Base-by-base conservation (phyloP, 2,888 invertebrate species). In the Metacarcinus magister region DNA sequence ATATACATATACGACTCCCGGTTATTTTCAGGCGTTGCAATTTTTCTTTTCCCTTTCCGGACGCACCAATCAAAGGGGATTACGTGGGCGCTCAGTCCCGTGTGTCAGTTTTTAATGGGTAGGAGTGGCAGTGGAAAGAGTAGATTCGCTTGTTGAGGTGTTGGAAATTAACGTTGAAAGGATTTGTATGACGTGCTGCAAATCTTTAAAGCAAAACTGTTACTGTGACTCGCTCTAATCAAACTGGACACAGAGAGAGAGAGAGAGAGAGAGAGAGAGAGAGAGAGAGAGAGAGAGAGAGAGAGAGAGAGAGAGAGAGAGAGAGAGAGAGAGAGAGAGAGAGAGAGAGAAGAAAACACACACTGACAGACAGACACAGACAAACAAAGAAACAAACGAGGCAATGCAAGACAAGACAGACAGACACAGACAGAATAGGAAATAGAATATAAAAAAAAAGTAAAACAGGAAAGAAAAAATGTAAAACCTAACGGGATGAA, bases 251-350 rank as follows among this genome's bases (percentile, higher is more conserved):
- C 10, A 54, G 54, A 54, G 54, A 54, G 54, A 54, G 54, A 54
- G 54, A 54, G 54, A 54, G 54, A 54, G 54, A 54, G 54, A 54
- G 54, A 54, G 54, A 54, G 54, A 54, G 54, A 54, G 54, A 54
- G 54, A 54, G 54, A 54, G 54, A 54, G 54, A 54, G 54, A 54
- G 54, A 54, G 54, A 54, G 54, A 54, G 54, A 54, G 54, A 54
- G 54, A 54, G 54, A 54, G 75, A 75, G 75, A 75, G 75, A 75
- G 75, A 75, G 75, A 75, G 75, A 75, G 75, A 75, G 75, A 75
- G 75, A 75, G 75, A 75, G 75, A 75, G n/a, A 75, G 75, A 75
- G 75, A 75, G 75, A 75, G 75, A 75, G 75, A 75, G 75, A 75
- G 75, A 75, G 75, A 75, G 75, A 75, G n/a, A n/a, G 75, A 19